Conservation (phyloP, 2,797 vertebrate species). For the Champsocephalus gunnari region DNA sequence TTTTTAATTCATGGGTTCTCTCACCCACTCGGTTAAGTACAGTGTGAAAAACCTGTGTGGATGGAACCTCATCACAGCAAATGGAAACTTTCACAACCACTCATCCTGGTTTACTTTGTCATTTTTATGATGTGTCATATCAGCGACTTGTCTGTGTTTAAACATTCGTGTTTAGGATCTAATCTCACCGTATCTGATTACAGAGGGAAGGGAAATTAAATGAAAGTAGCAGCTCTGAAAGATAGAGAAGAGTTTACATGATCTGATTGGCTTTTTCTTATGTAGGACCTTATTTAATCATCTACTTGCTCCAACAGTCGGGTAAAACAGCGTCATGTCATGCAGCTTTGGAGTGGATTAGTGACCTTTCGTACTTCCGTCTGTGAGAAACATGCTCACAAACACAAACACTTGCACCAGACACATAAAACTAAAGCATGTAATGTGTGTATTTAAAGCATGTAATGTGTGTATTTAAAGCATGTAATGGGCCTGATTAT, state of each 20-base stretch:
- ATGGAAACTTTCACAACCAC: conserved; percentile 43
- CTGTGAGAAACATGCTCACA: conserved; percentile 23
- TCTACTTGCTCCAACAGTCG: too few relatives aligned
- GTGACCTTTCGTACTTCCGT: conserved; percentile 3
- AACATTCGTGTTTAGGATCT: conserved; percentile 1
- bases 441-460: conserved; percentile 23
- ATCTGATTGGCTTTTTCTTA: not conserved
- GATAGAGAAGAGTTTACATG: not conserved
- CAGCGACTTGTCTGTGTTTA: conserved; percentile 1
- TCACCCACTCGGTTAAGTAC: not conserved
- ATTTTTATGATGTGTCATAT: not conserved
- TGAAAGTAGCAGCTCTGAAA: not conserved
- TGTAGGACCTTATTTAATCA: conserved; percentile 1
- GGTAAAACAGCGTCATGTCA: too few relatives aligned
- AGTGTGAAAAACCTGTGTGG: not conserved
- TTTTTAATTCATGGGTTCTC: not conserved
- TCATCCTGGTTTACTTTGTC: conserved; percentile 18
- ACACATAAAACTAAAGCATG: not conserved
- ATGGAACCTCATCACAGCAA: not conserved
- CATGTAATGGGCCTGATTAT: conserved; percentile 10
- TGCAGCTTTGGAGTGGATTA: too few relatives aligned
- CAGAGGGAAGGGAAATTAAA: not conserved
- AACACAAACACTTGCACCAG: conserved; percentile 7
- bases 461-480: conserved; percentile 25
- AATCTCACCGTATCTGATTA: not conserved